Percentiles rank a stretch among this genome's conserved stretches.
Conservation (phyloP, 1,140 invertebrate genomes). For the Pseudomyrmex pallidus region DNA sequence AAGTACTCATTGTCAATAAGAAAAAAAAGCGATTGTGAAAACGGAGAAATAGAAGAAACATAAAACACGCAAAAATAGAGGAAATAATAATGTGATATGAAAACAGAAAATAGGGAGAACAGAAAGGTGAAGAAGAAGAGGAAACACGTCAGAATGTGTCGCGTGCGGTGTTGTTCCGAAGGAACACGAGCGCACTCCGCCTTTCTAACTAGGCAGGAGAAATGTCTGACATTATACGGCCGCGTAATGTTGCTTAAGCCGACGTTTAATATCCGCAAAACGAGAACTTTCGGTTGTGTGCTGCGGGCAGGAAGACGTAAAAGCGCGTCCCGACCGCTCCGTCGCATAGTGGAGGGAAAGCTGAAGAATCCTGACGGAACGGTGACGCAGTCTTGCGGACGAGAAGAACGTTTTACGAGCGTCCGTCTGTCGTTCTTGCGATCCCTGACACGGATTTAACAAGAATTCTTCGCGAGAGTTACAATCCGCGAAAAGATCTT, state of each 20-base stretch:
- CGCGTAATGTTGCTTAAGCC: conserved; percentile 49
- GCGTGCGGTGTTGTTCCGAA: conserved; percentile 3
- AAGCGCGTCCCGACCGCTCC: conserved; percentile 19
- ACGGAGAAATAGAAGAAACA: not conserved
- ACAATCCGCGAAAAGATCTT: conserved; percentile 42
- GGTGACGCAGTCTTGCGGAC: conserved; percentile 33
- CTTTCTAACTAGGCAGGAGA: conserved; percentile 16
- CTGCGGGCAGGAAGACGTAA: conserved; percentile 1
- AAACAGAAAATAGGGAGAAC: not conserved
- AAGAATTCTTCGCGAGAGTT: conserved; percentile 53
- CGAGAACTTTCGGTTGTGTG: conserved; percentile 3
- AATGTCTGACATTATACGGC: conserved; percentile 40
- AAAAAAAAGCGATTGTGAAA: no score
- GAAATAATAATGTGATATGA: not conserved
- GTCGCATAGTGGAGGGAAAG: conserved; percentile 5
- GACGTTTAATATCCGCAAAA: conserved; percentile 49
- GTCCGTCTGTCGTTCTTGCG: conserved; percentile 49
- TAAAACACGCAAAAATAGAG: not conserved
- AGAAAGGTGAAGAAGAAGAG: not conserved
- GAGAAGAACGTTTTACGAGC: conserved; percentile 52
- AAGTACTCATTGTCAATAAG: no score
- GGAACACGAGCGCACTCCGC: conserved; percentile 4
- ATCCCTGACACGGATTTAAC: conserved; percentile 51
- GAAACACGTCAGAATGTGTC: conserved; percentile 6
- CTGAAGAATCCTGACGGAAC: conserved; percentile 52